These are phyloP conservation scores for Aegypius monachus DNA, from an alignment of 2,113 vertebrate species.

Conservation along the genomic window DNA sequence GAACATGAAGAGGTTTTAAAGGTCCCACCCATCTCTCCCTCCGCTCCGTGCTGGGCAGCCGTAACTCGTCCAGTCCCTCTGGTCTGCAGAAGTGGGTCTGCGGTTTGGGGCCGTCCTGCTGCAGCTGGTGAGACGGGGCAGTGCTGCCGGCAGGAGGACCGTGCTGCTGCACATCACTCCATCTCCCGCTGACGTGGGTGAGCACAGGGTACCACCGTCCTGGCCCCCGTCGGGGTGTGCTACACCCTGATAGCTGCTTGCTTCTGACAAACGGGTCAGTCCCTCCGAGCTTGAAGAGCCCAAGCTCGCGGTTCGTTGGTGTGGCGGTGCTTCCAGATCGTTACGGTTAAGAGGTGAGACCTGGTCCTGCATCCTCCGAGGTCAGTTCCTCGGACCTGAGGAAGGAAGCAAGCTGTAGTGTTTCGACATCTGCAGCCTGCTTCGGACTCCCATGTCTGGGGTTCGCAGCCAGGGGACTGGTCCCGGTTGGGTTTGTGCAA, in stretches of 20 bases:
- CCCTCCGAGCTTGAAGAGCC: too few relatives aligned
- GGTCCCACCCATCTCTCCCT: too few relatives aligned
- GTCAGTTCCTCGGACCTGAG: neutral
- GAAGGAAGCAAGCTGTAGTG: neutral
- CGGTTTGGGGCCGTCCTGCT: accelerated
- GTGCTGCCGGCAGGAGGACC: accelerated
- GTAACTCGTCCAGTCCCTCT: neutral
- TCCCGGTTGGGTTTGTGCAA: accelerated
- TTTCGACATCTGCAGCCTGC: neutral
- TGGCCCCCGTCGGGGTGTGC: too few relatives aligned
- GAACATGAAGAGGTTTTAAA: too few relatives aligned
- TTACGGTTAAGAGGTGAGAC: neutral
- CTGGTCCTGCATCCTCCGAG: neutral
- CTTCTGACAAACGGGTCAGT: neutral
- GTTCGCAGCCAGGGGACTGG: too few relatives aligned
- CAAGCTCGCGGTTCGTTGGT: accelerated
- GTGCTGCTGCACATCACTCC: accelerated
- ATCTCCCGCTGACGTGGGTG: neutral
- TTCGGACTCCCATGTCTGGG: accelerated
- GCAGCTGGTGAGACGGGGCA: neutral
- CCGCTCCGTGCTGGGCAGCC: accelerated
- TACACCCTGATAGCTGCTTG: too few relatives aligned
- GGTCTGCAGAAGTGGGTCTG: accelerated
- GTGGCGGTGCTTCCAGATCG: neutral
- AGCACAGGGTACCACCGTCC: accelerated